phyloP scores from a whole-genome alignment of 2,888 invertebrate genomes.

The Perizoma affinitatum region DNA sequence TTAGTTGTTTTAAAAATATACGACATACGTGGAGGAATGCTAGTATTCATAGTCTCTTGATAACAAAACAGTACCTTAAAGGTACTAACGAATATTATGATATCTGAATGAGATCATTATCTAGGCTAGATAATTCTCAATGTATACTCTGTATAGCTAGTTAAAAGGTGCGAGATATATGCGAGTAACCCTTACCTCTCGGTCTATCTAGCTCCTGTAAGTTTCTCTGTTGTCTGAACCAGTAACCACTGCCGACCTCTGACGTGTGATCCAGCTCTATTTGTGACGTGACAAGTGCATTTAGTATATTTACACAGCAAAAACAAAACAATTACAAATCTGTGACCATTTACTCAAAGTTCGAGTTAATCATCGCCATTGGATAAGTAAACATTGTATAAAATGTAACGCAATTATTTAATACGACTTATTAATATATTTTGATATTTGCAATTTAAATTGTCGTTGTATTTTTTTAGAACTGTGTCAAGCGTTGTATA shows the following conservation, averaged over 20 bases:
- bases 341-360: constrained; percentile 53
- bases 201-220: constrained; percentile 85
- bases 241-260: constrained; percentile 85
- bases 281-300: constrained; percentile 76
- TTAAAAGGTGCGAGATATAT: constrained; percentile 18
- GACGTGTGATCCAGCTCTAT: constrained; percentile 83
- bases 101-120: not conserved
- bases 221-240: constrained; percentile 87
- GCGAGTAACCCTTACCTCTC: constrained; percentile 70
- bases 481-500: constrained; percentile 26
- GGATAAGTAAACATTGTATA: constrained; percentile 5
- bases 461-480: constrained; percentile 21
- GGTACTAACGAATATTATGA: not conserved
- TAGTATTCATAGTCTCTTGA: constrained; percentile 5
- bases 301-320: constrained; percentile 82
- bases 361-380: not conserved
- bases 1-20: too few species aligned
- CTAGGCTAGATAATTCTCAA: too few species aligned
- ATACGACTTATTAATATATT: constrained; percentile 21
- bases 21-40: not conserved
- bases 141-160: not conserved
- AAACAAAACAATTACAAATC: constrained; percentile 70
- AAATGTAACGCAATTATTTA: constrained; percentile 11
- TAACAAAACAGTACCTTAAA: not conserved
- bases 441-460: constrained; percentile 26